Conservation (phyloP, 1,140 invertebrate species). For the Drosophila biarmipes region DNA sequence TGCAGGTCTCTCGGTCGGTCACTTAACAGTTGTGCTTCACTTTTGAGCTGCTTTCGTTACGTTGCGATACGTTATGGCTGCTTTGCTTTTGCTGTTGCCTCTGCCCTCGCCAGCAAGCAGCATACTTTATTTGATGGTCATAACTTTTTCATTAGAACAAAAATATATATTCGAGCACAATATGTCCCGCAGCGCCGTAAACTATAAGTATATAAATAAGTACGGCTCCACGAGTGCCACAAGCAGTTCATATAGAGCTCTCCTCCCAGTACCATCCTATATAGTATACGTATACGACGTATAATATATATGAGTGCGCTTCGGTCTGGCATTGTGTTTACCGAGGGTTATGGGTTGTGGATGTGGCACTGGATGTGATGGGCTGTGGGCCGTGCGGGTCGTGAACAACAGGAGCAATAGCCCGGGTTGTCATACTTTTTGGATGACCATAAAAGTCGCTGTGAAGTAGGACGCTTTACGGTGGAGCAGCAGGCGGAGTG, state of each 20-base stretch:
- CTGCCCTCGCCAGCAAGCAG: conserved; percentile 59
- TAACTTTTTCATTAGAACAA: conserved; percentile 84
- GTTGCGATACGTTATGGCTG: conserved; percentile 8
- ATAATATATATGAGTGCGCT: conserved; percentile 8
- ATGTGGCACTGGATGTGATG: conserved; percentile 14
- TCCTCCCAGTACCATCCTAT: conserved; percentile 15
- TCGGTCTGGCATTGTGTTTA: conserved; percentile 22
- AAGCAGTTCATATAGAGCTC: conserved; percentile 67
- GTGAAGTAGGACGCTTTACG: conserved; percentile 74
- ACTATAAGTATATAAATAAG: conserved; percentile 83
- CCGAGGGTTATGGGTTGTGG: conserved; percentile 16
- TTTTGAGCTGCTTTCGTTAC: conserved; percentile 59
- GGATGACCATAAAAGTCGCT: conserved; percentile 82
- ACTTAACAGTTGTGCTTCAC: conserved; percentile 72
- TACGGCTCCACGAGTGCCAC: conserved; percentile 58
- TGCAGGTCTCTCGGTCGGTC: conserved; percentile 80
- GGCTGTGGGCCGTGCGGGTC: conserved; percentile 13
- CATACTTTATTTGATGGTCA: conserved; percentile 83
- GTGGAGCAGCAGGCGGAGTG: background rate
- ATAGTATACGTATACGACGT: conserved; percentile 16
- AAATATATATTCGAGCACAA: conserved; percentile 80
- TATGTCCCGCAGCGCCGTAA: conserved; percentile 81
- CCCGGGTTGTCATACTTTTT: conserved; percentile 81
- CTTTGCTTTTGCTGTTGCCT: conserved; percentile 13
- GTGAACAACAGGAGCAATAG: conserved; percentile 67